These are phyloP conservation scores for Cryptocephalus moraei DNA, from an alignment of 2,888 invertebrate genomes.

Conservation along the genomic window DNA sequence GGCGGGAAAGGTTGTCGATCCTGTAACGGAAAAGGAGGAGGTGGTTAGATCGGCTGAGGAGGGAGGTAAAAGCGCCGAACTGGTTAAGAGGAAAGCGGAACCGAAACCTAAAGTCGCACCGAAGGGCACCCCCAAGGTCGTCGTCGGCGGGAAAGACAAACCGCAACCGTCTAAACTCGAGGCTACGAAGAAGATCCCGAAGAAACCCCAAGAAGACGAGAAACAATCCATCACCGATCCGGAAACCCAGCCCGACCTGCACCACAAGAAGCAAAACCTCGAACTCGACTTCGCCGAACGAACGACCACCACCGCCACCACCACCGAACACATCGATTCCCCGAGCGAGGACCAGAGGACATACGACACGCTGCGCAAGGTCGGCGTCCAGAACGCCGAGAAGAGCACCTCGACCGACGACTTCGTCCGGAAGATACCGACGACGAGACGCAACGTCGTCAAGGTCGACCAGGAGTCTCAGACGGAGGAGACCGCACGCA, in stretches of 20 bases:
- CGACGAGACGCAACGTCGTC: conserved; percentile 24
- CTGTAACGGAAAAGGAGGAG: conserved; percentile 1
- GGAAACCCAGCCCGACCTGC: not conserved
- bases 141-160: not conserved
- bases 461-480: conserved; percentile 36
- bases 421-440: conserved; percentile 27
- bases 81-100: conserved; percentile 6
- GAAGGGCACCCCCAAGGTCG: conserved; percentile 1
- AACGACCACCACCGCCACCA: not conserved
- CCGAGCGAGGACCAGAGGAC: conserved; percentile 39
- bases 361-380: conserved; percentile 33
- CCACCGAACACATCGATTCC: conserved; percentile 27
- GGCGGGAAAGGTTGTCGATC: conserved; percentile 1
- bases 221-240: not conserved
- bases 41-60: not conserved
- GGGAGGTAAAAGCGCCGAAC: not conserved
- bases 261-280: conserved; percentile 10
- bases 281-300: conserved; percentile 11
- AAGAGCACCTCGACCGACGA: conserved; percentile 37
- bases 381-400: conserved; percentile 34
- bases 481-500: conserved; percentile 29
- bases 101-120: conserved; percentile 3
- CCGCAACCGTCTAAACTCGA: not conserved
- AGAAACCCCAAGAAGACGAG: not conserved
- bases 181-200: not conserved